Evolutionary conservation across 2,113 vertebrate species (phyloP).

Genomic region (Dicaeum eximium): DNA sequence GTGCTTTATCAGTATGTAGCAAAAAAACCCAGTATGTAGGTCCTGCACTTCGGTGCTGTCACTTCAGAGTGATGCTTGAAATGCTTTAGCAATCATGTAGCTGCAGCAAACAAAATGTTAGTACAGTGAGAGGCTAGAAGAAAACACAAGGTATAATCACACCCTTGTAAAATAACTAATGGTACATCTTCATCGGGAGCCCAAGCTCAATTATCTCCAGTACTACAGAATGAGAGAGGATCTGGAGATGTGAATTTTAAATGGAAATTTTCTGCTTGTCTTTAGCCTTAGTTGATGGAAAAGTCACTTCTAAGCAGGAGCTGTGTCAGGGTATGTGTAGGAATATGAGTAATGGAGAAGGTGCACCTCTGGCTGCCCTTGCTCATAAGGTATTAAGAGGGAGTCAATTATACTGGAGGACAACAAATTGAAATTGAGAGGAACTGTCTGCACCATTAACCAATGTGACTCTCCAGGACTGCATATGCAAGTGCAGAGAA

Average conservation of each 20-base stretch:
- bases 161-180: background rate
- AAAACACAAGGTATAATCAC: background rate
- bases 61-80: background rate
- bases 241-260: background rate
- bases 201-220: background rate
- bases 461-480: background rate
- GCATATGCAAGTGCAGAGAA: background rate
- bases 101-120: background rate
- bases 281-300: background rate
- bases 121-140: background rate
- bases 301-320: background rate
- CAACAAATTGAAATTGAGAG: conserved; percentile 29
- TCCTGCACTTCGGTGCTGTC: background rate
- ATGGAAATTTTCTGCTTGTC: background rate
- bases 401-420: background rate
- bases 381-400: background rate
- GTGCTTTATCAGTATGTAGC: background rate
- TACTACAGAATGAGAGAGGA: background rate
- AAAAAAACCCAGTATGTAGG: background rate
- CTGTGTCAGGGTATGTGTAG: background rate
- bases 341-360: background rate
- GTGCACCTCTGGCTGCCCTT: background rate
- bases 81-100: background rate
- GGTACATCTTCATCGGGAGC: background rate
- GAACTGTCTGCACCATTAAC: background rate